A percentile compares a stretch with the other conserved stretches of the same genome.
Conservation (phyloP, 2,797 vertebrate species). For the Cuniculus paca region DNA sequence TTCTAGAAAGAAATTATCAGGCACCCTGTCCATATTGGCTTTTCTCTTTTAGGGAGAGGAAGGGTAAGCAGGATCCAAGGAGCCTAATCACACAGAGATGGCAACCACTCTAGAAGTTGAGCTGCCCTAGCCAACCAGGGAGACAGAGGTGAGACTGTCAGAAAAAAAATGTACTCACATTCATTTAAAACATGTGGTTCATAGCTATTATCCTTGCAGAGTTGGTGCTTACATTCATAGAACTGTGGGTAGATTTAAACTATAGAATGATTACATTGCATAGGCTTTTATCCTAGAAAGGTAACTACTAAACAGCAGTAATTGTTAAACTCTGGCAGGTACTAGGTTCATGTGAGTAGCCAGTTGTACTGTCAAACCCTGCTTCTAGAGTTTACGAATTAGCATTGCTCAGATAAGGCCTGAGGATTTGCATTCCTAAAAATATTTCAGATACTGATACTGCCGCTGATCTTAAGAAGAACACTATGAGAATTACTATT, state of each 20-base stretch:
- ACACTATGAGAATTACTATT: background rate
- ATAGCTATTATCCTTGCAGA: background rate
- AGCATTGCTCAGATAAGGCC: background rate
- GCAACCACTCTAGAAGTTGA: background rate
- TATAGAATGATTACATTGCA: background rate
- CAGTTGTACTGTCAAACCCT: background rate
- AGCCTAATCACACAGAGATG: background rate
- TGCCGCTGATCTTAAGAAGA: background rate
- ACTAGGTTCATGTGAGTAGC: background rate
- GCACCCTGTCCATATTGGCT: background rate
- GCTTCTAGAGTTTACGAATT: background rate
- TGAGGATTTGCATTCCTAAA: conserved; percentile 3
- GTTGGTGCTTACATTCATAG: background rate
- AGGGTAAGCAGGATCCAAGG: background rate
- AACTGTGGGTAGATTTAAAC: background rate
- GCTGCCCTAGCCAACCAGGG: background rate
- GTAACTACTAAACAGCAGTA: background rate
- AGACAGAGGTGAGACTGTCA: background rate
- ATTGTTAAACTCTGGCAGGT: background rate
- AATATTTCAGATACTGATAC: background rate
- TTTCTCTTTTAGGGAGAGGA: background rate
- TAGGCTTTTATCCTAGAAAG: background rate
- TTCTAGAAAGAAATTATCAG: background rate
- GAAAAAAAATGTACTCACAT: background rate
- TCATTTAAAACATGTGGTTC: background rate